Percentiles rank a stretch among this genome's conserved stretches.
Conservation (phyloP, 2,797 vertebrate species). For the Acridotheres tristis region DNA sequence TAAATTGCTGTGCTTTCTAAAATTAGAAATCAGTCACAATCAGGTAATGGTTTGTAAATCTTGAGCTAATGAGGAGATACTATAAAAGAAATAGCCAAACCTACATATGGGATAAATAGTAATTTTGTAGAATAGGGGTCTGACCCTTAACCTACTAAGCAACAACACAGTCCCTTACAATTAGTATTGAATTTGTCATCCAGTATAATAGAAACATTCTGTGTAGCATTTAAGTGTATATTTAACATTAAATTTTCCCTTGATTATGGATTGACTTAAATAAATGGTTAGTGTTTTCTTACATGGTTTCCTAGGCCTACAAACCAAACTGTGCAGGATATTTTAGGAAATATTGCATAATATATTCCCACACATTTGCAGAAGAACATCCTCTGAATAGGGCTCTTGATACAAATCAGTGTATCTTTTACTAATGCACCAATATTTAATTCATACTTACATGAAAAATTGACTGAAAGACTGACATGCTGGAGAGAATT, state of each 20-base stretch:
- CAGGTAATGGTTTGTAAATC: background rate
- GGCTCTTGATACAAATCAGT: background rate
- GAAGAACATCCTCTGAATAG: background rate
- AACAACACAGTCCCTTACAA: background rate
- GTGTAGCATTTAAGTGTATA: background rate
- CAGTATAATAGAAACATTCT: background rate
- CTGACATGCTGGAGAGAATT: background rate
- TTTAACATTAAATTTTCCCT: background rate
- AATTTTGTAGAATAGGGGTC: background rate
- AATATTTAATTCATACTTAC: background rate
- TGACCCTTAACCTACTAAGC: background rate
- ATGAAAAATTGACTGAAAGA: background rate
- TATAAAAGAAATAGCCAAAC: background rate
- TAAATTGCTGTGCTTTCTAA: background rate
- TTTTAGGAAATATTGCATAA: background rate
- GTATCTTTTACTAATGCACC: background rate
- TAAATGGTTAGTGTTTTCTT: background rate
- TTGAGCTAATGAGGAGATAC: background rate
- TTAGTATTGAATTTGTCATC: background rate
- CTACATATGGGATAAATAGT: background rate
- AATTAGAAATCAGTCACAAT: background rate
- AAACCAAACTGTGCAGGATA: background rate
- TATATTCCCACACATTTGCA: background rate
- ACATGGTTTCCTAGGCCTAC: background rate
- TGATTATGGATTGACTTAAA: background rate